Conservation (phyloP, 2,113 vertebrate genomes). For the Oncorhynchus kisutch region DNA sequence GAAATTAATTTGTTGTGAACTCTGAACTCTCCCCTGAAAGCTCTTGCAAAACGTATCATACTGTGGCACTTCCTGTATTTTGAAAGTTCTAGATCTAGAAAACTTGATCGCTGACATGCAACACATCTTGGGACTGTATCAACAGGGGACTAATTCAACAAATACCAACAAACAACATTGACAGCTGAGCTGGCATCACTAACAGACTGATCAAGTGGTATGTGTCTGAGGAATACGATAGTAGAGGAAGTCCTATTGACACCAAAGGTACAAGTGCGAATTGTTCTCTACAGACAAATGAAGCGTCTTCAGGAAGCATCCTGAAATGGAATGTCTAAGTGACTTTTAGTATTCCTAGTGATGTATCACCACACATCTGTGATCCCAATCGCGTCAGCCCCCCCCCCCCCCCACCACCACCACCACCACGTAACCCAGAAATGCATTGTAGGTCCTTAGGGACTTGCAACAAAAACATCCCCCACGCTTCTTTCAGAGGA, state of each 20-base stretch:
- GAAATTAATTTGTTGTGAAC: constrained; percentile 28
- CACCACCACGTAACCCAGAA: constrained; percentile 17
- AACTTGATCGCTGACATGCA: no score
- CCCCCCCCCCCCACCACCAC: not conserved
- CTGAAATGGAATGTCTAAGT: constrained; percentile 42
- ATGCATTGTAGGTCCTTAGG: constrained; percentile 42
- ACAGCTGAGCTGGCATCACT: constrained; percentile 8
- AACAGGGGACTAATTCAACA: no score
- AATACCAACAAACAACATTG: constrained; percentile 8
- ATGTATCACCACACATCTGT: constrained; percentile 44
- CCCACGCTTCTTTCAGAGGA: constrained; percentile 39
- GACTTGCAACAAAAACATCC: constrained; percentile 48
- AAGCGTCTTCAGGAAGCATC: not conserved
- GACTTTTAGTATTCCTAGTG: constrained; percentile 37
- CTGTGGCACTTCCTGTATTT: no score
- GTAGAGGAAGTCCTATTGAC: not conserved
- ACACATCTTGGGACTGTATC: no score
- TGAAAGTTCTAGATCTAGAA: no score
- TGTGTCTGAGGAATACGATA: not conserved
- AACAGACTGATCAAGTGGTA: constrained; percentile 11
- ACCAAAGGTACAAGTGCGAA: constrained; percentile 9
- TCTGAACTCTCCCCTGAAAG: constrained; percentile 34
- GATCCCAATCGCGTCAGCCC: constrained; percentile 40
- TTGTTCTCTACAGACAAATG: constrained; percentile 2
- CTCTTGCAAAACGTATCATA: constrained; percentile 2